Evolutionary conservation across 2,113 vertebrate genomes (phyloP).

Genomic region (Cettia cetti): DNA sequence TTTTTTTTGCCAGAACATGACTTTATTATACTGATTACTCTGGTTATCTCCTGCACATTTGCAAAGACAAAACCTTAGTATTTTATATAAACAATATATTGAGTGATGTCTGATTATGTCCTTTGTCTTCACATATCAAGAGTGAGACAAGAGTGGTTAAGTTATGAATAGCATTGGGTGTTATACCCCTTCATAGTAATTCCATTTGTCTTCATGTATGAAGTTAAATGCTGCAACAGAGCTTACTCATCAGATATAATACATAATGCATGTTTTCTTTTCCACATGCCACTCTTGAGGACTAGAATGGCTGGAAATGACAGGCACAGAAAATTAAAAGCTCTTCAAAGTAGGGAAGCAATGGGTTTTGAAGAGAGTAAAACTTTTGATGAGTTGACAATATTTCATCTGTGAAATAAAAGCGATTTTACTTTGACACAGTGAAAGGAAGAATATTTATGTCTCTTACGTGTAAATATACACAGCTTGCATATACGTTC

Average conservation of each 20-base stretch:
- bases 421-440: not conserved
- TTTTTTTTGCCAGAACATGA: not conserved
- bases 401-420: not conserved
- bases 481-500: not conserved
- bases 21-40: not conserved
- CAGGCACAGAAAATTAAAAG: constrained; percentile 19
- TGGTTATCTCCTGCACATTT: not conserved
- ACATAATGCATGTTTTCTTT: not conserved
- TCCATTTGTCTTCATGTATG: not conserved
- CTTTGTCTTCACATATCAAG: not conserved
- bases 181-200: not conserved
- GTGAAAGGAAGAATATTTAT: not conserved
- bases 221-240: constrained; percentile 19
- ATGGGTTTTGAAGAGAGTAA: not conserved
- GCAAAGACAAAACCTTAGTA: not conserved
- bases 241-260: constrained; percentile 10
- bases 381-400: not conserved
- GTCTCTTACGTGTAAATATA: not conserved
- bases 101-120: not conserved
- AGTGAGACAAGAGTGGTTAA: not conserved
- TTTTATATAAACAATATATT: not conserved
- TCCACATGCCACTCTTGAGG: not conserved
- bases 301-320: not conserved
- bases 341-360: not conserved
- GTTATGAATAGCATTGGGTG: not conserved